Percentiles rank a stretch among this genome's conserved stretches.
Conservation (phyloP, 2,888 invertebrate genomes). For the Malthinus flaveolus region DNA sequence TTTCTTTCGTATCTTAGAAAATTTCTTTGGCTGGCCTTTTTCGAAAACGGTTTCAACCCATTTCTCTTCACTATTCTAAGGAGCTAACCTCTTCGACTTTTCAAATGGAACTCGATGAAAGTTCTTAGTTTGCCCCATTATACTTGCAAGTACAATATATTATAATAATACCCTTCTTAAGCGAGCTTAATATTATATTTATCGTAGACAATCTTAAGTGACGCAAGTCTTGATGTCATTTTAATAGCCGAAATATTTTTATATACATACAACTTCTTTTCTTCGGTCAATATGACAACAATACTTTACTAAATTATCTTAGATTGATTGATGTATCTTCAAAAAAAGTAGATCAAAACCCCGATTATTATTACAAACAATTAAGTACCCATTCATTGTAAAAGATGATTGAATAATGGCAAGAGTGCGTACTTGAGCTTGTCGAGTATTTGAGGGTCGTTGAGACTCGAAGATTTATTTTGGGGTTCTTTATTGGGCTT, state of each 20-base stretch:
- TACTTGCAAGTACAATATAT: too few relatives aligned
- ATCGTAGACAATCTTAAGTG: not conserved
- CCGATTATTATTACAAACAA: constrained; percentile 12
- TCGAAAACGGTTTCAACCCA: too few relatives aligned
- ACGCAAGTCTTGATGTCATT: not conserved
- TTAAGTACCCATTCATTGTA: constrained; percentile 5
- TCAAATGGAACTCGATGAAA: too few relatives aligned
- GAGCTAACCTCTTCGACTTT: too few relatives aligned
- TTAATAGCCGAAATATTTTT: not conserved
- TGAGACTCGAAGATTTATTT: not conserved
- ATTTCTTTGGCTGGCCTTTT: too few relatives aligned
- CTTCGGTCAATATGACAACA: too few relatives aligned
- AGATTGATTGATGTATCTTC: not conserved
- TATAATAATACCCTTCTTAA: too few relatives aligned
- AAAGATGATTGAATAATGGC: not conserved
- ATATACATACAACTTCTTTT: too few relatives aligned
- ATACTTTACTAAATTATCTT: not conserved
- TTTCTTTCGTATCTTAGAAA: too few relatives aligned
- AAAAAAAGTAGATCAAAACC: constrained; percentile 8
- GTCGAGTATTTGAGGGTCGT: constrained; percentile 1
- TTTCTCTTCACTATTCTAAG: too few relatives aligned
- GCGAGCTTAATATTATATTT: not conserved
- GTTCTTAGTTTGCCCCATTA: too few relatives aligned
- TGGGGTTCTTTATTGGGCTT: too few relatives aligned
- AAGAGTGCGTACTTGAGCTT: not conserved